Percentiles rank a stretch among this genome's conserved stretches.
Evolutionary conservation across 64 coral and sea anemone species (phyloP).

Genomic region (Porites lutea): DNA sequence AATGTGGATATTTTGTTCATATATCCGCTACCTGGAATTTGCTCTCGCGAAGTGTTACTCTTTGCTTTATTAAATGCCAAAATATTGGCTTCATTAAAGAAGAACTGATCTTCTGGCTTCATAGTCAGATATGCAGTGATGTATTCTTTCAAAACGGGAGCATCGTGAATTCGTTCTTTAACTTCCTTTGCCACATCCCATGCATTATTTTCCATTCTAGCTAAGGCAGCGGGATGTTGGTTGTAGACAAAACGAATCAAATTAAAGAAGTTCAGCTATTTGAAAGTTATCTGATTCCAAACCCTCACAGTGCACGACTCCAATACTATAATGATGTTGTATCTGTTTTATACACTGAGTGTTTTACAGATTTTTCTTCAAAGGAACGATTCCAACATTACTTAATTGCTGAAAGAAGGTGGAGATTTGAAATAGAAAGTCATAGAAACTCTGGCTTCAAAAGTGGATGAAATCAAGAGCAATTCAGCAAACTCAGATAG

Average conservation of each 20-base stretch:
- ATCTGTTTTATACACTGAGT: slow-evolving; percentile 22
- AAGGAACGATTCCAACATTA: slow-evolving; percentile 24
- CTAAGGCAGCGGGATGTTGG: neutral
- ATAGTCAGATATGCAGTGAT: neutral
- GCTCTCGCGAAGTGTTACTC: too few species aligned
- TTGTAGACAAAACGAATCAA: slow-evolving; percentile 22
- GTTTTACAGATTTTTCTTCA: slow-evolving; percentile 30
- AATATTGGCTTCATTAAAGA: too few species aligned
- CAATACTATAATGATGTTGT: slow-evolving; percentile 22
- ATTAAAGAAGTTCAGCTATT: slow-evolving; percentile 25
- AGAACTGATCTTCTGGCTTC: too few species aligned
- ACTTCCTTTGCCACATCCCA: neutral
- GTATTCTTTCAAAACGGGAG: neutral
- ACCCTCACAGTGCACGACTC: slow-evolving; percentile 10
- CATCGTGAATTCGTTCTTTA: too few species aligned
- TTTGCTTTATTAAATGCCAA: too few species aligned
- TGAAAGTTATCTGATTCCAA: slow-evolving; percentile 28
- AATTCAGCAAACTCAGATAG: slow-evolving; percentile 22
- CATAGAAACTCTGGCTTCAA: slow-evolving; percentile 13
- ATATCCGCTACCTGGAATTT: neutral
- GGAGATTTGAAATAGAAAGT: slow-evolving; percentile 39
- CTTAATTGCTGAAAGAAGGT: neutral
- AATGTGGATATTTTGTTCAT: neutral
- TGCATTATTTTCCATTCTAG: neutral
- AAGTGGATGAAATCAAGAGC: neutral